phyloP scores from a whole-genome alignment of 2,797 vertebrate species.

The Bovichtus variegatus region DNA sequence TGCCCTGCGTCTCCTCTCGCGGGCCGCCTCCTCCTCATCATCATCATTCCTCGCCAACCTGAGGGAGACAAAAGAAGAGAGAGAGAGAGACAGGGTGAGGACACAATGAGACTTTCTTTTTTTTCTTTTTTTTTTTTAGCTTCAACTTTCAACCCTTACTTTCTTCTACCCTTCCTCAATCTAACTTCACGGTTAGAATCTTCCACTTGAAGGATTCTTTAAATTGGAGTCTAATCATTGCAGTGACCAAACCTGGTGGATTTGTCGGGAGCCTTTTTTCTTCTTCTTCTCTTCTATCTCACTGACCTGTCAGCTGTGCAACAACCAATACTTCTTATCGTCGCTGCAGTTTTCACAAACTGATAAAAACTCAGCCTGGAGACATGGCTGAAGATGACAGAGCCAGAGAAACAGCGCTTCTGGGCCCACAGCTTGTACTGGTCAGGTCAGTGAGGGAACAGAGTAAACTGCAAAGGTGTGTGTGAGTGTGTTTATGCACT shows the following conservation, averaged over 20 bases:
- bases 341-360: constrained; percentile 68
- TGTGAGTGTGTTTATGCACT: constrained; percentile 1
- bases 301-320: constrained; percentile 74
- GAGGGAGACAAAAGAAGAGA: constrained; percentile 43
- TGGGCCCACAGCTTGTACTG: constrained; percentile 41
- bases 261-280: constrained; percentile 36
- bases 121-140: not conserved
- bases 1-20: constrained; percentile 94
- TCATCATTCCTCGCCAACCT: constrained; percentile 93
- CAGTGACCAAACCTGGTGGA: constrained; percentile 56
- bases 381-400: constrained; percentile 61
- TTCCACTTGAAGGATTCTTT: constrained; percentile 65
- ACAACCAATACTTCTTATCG: constrained; percentile 75
- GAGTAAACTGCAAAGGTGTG: constrained; percentile 35
- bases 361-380: constrained; percentile 72
- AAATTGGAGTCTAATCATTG: constrained; percentile 71
- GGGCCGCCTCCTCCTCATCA: constrained; percentile 95
- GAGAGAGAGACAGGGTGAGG: constrained; percentile 5
- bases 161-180: constrained; percentile 26
- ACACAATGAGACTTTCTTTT: constrained; percentile 12
- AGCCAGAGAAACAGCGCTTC: constrained; percentile 45
- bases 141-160: constrained; percentile 30
- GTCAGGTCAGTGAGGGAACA: constrained; percentile 41
- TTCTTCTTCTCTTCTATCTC: constrained; percentile 54
- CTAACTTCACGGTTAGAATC: constrained; percentile 51